Evolutionary conservation across 2,888 invertebrate species (phyloP), one percentile per base, ranked within the genome.

Genomic region (Syritta pipiens): DNA sequence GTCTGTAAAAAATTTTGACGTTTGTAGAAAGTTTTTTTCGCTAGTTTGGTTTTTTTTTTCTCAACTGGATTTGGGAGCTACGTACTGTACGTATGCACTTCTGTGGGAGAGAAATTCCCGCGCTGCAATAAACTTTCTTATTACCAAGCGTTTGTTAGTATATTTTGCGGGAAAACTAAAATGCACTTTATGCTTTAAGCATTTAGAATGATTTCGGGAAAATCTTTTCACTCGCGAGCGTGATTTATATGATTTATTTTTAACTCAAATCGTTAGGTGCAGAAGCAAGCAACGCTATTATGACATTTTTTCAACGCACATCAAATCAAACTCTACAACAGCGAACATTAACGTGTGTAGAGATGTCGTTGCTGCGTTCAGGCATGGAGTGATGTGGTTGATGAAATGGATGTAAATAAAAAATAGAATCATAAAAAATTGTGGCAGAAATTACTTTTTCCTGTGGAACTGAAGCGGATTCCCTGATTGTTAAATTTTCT

Each of bases 241-340:
- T 17, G 42, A 30, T 32, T 35, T 48, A 7, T 35, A 1, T 5
- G 7, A 60, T 53, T 55, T 53, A 71, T 71, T 71, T 71, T 67
- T 60, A 71, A 48, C 37, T 65, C 28, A 57, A 49, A 35, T 22
- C 1, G 46, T 68, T 63, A 4, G 12, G 37, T 35, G n/a, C 40
- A 44, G 65, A 63, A 55, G 19, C 71, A 77, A 67, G 40, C 71
- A 71, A 71, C 53, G 65, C 65, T 59, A 71, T 77, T 77, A 77
- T 77, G 77, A 77, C 77, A 77, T 71, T 71, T 77, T 77, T 22
- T 35, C 48, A 48, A 67, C 48, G 49, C 60, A 37, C 40, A 59
- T 37, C 51, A 46, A n/a, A 22, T 24, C 59, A 63, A 57, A 63
- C 69, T 65, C 63, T 77, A 59, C 69, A 37, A 37, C 37, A 77